These are phyloP conservation scores for Ciona savignyi DNA, from an alignment of 23 tunicate species.

Conservation along the genomic window DNA sequence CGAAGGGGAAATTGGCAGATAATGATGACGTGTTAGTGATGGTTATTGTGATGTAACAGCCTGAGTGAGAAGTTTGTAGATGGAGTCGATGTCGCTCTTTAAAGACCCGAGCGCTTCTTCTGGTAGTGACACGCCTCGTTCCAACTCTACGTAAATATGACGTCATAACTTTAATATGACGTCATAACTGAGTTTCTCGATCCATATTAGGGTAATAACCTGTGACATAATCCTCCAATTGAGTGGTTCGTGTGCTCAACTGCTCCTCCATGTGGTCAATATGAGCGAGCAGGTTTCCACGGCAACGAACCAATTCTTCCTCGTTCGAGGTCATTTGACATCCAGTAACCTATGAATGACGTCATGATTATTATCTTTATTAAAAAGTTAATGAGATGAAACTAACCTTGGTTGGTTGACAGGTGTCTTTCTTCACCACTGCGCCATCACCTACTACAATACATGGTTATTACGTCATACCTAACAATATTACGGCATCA, in stretches of 20 bases:
- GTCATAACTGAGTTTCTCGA: slow-evolving; percentile 9
- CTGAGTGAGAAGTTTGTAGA: too few relatives aligned
- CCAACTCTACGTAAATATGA: too few relatives aligned
- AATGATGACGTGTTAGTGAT: too few relatives aligned
- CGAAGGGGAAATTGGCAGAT: too few relatives aligned
- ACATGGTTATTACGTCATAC: neutral
- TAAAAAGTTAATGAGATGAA: too few relatives aligned
- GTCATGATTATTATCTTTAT: too few relatives aligned
- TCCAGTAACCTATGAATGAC: neutral
- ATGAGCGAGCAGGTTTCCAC: slow-evolving; percentile 20
- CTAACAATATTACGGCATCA: neutral
- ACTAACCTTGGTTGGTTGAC: neutral
- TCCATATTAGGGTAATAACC: slow-evolving; percentile 4
- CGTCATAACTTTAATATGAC: slow-evolving; percentile 2
- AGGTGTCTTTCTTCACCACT: neutral
- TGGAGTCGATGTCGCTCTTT: too few relatives aligned
- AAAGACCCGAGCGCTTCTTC: too few relatives aligned
- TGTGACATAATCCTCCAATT: slow-evolving; percentile 20
- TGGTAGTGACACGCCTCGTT: too few relatives aligned
- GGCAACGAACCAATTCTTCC: slow-evolving; percentile 3
- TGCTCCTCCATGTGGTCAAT: slow-evolving; percentile 4
- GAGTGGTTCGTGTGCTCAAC: slow-evolving; percentile 11
- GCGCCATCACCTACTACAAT: too few relatives aligned
- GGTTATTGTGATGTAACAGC: too few relatives aligned
- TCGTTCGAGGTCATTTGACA: neutral